Evolutionary conservation across 2,888 invertebrate species (phyloP).

Genomic region (Perdita meconis): DNA sequence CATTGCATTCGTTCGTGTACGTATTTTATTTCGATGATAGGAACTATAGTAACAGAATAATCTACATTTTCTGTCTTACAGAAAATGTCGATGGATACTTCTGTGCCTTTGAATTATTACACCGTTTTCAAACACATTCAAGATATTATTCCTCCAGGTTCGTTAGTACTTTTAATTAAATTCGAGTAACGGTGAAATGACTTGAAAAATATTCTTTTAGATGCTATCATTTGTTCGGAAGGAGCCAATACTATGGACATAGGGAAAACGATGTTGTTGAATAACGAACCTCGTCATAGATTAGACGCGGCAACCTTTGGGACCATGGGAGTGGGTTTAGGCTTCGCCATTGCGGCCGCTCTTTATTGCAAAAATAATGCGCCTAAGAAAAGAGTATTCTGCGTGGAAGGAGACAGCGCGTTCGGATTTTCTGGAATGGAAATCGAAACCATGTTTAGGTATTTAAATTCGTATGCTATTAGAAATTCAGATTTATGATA

Average conservation of each 20-base stretch:
- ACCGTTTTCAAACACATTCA: constrained; percentile 95
- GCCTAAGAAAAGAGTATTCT: constrained; percentile 93
- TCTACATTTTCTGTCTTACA: constrained; percentile 71
- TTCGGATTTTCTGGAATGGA: constrained; percentile 99
- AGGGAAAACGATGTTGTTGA: constrained; percentile 94
- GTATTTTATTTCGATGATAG: neutral
- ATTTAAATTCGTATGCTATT: constrained; percentile 15
- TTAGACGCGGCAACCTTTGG: constrained; percentile 98
- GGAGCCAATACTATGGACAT: constrained; percentile 99
- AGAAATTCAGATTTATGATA: too few species aligned
- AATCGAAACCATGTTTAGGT: constrained; percentile 96
- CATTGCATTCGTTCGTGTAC: constrained; percentile 88
- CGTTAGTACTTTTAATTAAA: constrained; percentile 21
- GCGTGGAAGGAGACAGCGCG: constrained; percentile 98
- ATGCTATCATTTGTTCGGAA: constrained; percentile 97
- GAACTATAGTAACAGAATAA: neutral
- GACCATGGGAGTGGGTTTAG: constrained; percentile 98
- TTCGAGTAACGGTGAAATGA: neutral
- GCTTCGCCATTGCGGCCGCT: constrained; percentile 96
- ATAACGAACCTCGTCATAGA: constrained; percentile 93
- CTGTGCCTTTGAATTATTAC: constrained; percentile 96
- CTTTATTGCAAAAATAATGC: constrained; percentile 93
- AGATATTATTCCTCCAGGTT: constrained; percentile 88
- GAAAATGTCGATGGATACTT: constrained; percentile 89
- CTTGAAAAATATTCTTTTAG: constrained; percentile 76